Base-by-base conservation (phyloP, 2,888 invertebrate species). In the Augiades crinisus region DNA sequence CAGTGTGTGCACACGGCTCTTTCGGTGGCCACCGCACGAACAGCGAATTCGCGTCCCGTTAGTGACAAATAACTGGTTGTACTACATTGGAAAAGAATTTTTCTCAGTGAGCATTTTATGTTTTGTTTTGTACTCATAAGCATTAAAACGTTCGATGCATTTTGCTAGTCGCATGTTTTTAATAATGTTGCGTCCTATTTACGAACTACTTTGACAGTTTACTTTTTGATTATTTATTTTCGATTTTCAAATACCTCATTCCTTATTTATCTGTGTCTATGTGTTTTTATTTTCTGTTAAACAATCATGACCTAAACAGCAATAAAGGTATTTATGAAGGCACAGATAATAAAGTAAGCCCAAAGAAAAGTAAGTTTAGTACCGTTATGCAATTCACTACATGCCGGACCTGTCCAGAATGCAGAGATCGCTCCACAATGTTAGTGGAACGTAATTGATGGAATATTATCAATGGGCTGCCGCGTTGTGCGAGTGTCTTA, bases 1-100 rank as follows among this genome's bases (percentile, higher is more conserved):
- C 75, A 72, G 64, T 66, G 76, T 59, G 69, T 36, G 55, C 68
- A 59, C 74, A 78, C 85, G 86, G 68, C 65, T 57, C 55, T n/a
- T 21, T 21, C 21, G 21, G 21, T 21, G 58, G 54, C 44, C 43
- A 41, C 59, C 61, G 55, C 49, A 50, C 53, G 56, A 59, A n/a
- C n/a, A n/a, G n/a, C n/a, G n/a, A n/a, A n/a, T n/a, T 57, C 55
- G 57, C 59, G 63, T 63, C 58, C 62, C 62, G 58, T 56, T 60
- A 61, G 64, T 67, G 66, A 55, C 5, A 16, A 40, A 33, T 43
- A 31, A 61, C 61, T 59, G 61, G 52, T 64, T 64, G 33, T 41
- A 33, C 34, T 46, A 47, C 46, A 52, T 45, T 56, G 44, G 59
- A 62, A 61, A 64, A 66, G 67, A 38, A 64, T 63, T 62, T 58